Percentiles rank a stretch among this genome's conserved stretches.
Conservation (phyloP, 2,797 vertebrate genomes). For the Adrianichthys oophorus region DNA sequence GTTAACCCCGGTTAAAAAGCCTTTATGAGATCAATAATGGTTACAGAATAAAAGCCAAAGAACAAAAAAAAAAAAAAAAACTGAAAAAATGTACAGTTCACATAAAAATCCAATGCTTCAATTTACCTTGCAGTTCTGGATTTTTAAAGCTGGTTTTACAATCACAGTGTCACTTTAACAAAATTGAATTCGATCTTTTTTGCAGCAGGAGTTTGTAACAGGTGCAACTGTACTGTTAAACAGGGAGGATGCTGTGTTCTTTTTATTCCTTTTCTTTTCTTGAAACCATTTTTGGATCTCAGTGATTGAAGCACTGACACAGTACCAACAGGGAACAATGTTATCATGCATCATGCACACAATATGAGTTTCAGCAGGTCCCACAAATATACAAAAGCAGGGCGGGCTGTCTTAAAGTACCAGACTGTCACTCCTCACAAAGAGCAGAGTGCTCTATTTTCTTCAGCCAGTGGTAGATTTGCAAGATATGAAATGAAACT, state of each 20-base stretch:
- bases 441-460: constrained; percentile 62
- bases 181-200: constrained; percentile 32
- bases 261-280: constrained; percentile 17
- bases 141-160: constrained; percentile 31
- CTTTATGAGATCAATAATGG: too few relatives aligned
- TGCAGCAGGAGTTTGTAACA: constrained; percentile 31
- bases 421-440: constrained; percentile 61
- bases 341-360: constrained; percentile 37
- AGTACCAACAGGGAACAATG: constrained; percentile 34
- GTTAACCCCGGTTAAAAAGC: too few relatives aligned
- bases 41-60: background rate
- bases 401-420: constrained; percentile 50
- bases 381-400: constrained; percentile 48
- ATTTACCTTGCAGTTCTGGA: constrained; percentile 13
- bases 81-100: background rate
- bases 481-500: constrained; percentile 63
- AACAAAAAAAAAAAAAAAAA: background rate
- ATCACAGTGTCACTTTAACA: constrained; percentile 16
- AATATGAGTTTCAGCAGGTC: constrained; percentile 45
- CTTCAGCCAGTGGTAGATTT: constrained; percentile 53
- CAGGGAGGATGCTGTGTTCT: constrained; percentile 23
- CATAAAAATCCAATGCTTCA: constrained; percentile 14
- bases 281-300: constrained; percentile 25
- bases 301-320: constrained; percentile 18
- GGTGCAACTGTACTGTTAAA: constrained; percentile 23